These are phyloP conservation scores for Ectropis crepuscularia DNA, from an alignment of 2,888 invertebrate species.

Conservation along the genomic window DNA sequence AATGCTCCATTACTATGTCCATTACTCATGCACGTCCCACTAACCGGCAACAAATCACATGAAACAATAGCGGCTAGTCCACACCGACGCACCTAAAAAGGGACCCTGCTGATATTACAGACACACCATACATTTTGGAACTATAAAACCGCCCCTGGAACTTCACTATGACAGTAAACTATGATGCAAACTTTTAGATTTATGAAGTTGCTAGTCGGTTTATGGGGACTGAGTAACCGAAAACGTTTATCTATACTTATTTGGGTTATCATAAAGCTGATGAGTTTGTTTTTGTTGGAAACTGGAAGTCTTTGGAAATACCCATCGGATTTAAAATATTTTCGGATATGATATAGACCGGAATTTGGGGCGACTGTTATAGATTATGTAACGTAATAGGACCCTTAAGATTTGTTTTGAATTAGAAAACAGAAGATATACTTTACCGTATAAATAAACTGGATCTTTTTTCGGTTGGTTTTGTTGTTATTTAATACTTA, in stretches of 20 bases:
- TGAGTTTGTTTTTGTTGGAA: neutral
- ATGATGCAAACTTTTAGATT: constrained; percentile 69
- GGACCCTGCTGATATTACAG: constrained; percentile 48
- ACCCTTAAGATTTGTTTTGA: no score
- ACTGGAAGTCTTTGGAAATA: no score
- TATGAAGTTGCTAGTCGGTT: constrained; percentile 58
- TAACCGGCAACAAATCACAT: constrained; percentile 46
- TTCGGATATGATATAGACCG: no score
- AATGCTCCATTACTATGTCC: constrained; percentile 21
- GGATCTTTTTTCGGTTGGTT: no score
- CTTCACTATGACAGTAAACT: constrained; percentile 63
- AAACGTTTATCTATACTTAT: neutral
- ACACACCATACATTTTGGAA: constrained; percentile 54
- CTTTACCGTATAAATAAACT: no score
- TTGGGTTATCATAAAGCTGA: neutral
- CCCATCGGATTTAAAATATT: no score
- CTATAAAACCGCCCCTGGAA: constrained; percentile 60
- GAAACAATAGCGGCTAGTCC: constrained; percentile 51
- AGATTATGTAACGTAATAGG: no score
- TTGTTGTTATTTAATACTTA: no score
- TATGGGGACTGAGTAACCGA: constrained; percentile 8
- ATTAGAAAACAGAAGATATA: no score
- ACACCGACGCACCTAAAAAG: constrained; percentile 46
- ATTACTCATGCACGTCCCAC: constrained; percentile 33
- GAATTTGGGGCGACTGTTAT: no score